Percentiles rank a stretch among this genome's conserved stretches.
Conservation (phyloP, 1,140 invertebrate genomes). For the Eriocheir sinensis region DNA sequence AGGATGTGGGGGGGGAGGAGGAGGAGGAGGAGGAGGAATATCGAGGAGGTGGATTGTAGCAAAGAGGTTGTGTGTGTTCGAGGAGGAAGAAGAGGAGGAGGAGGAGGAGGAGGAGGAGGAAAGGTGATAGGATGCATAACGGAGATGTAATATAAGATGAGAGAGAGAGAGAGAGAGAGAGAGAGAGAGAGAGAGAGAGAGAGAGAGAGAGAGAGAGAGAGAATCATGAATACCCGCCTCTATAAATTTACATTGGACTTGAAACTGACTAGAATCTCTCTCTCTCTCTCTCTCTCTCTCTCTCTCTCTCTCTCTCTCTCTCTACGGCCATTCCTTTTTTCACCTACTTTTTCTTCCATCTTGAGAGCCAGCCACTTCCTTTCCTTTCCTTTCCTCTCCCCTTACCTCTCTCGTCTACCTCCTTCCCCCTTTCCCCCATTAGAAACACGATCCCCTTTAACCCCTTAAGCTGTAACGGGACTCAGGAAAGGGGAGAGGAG, state of each 20-base stretch:
- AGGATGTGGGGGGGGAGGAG: neutral
- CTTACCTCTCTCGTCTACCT: too few species aligned
- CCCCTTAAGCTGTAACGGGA: neutral
- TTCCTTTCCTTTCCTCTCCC: neutral
- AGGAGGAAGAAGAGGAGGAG: too few species aligned
- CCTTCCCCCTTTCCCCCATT: neutral
- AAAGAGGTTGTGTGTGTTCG: too few species aligned
- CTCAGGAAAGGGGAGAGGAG: too few species aligned
- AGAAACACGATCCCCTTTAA: slow-evolving; percentile 16
- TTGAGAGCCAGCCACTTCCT: neutral
- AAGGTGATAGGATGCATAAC: neutral
- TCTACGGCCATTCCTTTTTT: neutral
- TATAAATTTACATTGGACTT: too few species aligned
- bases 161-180: neutral
- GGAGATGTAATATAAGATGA: neutral
- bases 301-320: slow-evolving; percentile 22
- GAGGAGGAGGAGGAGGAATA: neutral
- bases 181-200: slow-evolving; percentile 22
- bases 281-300: too few species aligned
- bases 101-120: neutral
- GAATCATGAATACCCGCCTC: too few species aligned
- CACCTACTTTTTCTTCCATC: neutral
- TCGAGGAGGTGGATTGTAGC: too few species aligned
- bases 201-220: neutral
- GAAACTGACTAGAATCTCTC: too few species aligned